Evolutionary conservation across 2,797 vertebrate species (phyloP).

Genomic region (Silurus lanzhouensis): DNA sequence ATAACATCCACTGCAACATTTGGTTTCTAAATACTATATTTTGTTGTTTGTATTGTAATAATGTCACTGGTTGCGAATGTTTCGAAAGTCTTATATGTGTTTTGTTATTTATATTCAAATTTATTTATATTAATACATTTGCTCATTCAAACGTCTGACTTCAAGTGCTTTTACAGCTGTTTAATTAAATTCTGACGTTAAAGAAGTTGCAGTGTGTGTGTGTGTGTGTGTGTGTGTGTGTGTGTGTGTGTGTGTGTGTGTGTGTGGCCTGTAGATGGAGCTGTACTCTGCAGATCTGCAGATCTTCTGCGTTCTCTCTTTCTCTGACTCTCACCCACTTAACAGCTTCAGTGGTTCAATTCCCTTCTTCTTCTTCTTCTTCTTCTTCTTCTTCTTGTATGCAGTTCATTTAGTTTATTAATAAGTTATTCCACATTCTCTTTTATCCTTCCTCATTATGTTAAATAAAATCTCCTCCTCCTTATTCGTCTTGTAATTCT

Average conservation of each 20-base stretch:
- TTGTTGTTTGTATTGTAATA: too few species aligned
- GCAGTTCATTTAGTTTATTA: neutral
- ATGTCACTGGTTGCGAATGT: too few species aligned
- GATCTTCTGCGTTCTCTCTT: conserved; percentile 54
- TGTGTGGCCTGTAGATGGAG: conserved; percentile 90
- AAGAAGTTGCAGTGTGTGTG: too few species aligned
- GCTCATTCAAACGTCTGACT: too few species aligned
- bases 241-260: conserved; percentile 21
- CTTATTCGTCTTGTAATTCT: neutral
- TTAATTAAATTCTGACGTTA: too few species aligned
- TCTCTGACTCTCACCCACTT: conserved; percentile 64
- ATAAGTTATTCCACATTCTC: neutral
- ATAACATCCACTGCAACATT: too few species aligned
- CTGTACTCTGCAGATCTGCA: conserved; percentile 83
- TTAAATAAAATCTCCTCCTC: neutral
- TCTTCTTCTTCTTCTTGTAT: conserved; percentile 53
- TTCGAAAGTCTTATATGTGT: too few species aligned
- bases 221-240: conserved; percentile 18
- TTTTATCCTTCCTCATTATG: neutral
- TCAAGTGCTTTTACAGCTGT: too few species aligned
- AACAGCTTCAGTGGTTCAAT: conserved; percentile 72
- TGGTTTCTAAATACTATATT: too few species aligned
- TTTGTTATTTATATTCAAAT: too few species aligned
- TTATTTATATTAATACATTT: too few species aligned
- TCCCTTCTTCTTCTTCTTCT: conserved; percentile 62